A percentile compares a stretch with the other conserved stretches of the same genome.
Evolutionary conservation across 2,888 invertebrate species (phyloP).

Genomic region (Thalpophila matura): DNA sequence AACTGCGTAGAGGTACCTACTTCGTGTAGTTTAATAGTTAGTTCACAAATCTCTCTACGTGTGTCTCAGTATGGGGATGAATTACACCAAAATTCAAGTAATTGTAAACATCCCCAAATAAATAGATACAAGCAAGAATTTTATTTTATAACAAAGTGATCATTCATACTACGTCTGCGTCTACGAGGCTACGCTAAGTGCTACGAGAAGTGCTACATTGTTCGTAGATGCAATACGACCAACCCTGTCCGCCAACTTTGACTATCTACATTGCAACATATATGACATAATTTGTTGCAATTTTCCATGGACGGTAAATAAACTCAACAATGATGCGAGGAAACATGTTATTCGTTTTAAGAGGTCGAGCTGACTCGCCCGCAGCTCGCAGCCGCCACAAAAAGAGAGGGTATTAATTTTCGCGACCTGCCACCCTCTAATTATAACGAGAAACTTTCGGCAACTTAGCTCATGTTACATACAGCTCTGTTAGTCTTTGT

Average conservation of each 20-base stretch:
- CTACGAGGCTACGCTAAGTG: constrained; percentile 55
- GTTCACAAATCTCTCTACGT: background rate
- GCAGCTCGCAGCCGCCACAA: constrained; percentile 62
- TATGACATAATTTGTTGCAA: constrained; percentile 49
- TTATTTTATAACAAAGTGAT: constrained; percentile 26
- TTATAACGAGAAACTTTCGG: constrained; percentile 83
- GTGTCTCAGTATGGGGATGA: background rate
- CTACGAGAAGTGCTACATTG: constrained; percentile 49
- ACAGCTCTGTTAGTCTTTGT: constrained; percentile 76
- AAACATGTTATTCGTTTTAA: constrained; percentile 41
- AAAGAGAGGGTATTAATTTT: constrained; percentile 84
- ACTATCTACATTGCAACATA: constrained; percentile 13
- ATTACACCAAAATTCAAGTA: background rate
- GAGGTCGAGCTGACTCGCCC: constrained; percentile 34
- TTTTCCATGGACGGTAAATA: constrained; percentile 56
- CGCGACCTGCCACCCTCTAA: constrained; percentile 77
- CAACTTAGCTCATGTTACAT: constrained; percentile 80
- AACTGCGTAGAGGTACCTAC: background rate
- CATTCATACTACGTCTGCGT: constrained; percentile 35
- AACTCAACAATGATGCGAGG: constrained; percentile 52
- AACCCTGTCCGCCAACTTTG: constrained; percentile 40
- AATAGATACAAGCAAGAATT: constrained; percentile 1
- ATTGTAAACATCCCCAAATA: background rate
- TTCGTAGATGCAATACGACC: constrained; percentile 33
- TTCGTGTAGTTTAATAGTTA: background rate